Evolutionary conservation across 2,797 vertebrate species (phyloP), one percentile per base, ranked within the genome.

Genomic region (Tapera naevia): DNA sequence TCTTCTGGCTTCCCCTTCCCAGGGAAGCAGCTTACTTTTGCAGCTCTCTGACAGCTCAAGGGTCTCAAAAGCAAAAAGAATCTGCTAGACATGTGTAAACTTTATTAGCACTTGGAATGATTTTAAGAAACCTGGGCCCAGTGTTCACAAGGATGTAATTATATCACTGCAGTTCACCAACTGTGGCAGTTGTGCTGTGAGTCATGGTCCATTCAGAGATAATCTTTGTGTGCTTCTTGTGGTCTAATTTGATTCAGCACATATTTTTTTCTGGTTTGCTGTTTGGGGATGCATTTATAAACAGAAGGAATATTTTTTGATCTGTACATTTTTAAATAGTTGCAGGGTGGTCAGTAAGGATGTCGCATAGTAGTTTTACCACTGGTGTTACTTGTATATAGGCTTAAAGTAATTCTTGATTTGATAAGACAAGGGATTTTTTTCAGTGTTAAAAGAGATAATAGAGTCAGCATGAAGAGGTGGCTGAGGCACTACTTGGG

Each of bases 401-500:
- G 25, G 23, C 37, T 54, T 57, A 66, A 75, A 82, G 5, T 2
- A 78, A 39, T 64, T 76, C 11, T 25, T 67, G 18, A 78, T 82
- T 91, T 80, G 32, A 17, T 93, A 61, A 71, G 69, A 78, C 6
- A 28, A 4, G 6, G 1, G 0, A 0, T 0, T 27, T 50, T 89
- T 64, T 75, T 61, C 35, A 24, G 11, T 53, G 67, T 56, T 95
- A 60, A 73, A 66, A 66, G 67, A 64, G 32, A 45, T 75, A 73
- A 74, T 53, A 70, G 23, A 82, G 61, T 76, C 64, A 71, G 35
- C 60, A 53, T 27, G 35, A 89, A 73, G 32, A 73, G 17, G 12
- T 32, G 35, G 54, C 51, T 62, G 64, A 82, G 45, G 32, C 1
- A 3, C 19, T 73, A 2, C 48, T 45, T 80, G 67, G 39, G 53